Evolutionary conservation across 2,113 vertebrate genomes (phyloP).

Genomic region (Motacilla tschutschensis): DNA sequence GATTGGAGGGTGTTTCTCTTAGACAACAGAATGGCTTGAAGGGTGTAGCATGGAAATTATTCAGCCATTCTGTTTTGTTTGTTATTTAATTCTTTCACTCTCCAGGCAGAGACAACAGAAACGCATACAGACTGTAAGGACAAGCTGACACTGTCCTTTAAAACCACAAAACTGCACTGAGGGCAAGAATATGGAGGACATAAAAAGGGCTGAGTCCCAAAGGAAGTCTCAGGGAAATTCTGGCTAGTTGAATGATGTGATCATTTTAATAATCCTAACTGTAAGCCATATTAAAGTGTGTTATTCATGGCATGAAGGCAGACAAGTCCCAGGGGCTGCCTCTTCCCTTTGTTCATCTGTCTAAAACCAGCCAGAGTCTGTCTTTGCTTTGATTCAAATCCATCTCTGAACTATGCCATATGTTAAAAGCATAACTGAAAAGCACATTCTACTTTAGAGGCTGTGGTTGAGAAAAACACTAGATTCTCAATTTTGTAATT

Average conservation of each 20-base stretch:
- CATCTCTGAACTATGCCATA: neutral
- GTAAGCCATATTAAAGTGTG: neutral
- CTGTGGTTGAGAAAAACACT: neutral
- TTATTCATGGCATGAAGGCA: neutral
- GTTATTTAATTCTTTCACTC: neutral
- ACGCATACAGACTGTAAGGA: neutral
- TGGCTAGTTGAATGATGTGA: neutral
- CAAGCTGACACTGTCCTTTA: neutral
- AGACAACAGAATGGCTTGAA: neutral
- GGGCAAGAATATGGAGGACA: neutral
- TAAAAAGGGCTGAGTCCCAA: neutral
- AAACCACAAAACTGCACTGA: neutral
- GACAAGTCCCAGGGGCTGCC: neutral
- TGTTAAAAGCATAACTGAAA: neutral
- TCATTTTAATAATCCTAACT: neutral
- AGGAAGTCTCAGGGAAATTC: neutral
- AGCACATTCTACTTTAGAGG: neutral
- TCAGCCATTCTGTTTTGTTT: neutral
- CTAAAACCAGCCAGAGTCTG: neutral
- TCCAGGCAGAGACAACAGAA: neutral
- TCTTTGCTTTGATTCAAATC: conserved; percentile 4
- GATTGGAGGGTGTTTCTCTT: neutral
- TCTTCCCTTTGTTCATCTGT: neutral
- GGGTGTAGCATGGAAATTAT: neutral
- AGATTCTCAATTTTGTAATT: neutral